Conservation (phyloP, 2,888 invertebrate genomes). For the Idaea biselata region DNA sequence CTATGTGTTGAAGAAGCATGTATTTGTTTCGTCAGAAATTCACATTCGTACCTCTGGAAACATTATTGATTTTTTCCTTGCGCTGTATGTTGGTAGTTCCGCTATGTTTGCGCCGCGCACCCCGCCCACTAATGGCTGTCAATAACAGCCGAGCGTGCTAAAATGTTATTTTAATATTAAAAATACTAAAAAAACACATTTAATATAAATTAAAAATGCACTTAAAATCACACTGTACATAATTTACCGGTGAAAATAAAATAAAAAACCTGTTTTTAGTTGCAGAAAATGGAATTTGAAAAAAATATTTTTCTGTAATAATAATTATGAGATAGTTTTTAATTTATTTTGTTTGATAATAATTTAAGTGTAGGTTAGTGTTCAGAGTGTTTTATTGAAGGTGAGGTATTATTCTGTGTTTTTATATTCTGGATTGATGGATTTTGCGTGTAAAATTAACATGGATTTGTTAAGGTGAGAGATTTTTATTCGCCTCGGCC, state of each 20-base stretch:
- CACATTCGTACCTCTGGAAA: neutral
- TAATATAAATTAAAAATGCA: neutral
- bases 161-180: slow-evolving; percentile 30
- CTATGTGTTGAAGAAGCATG: neutral
- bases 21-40: neutral
- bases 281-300: slow-evolving; percentile 15
- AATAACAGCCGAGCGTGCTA: slow-evolving; percentile 39
- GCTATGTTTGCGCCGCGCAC: slow-evolving; percentile 39
- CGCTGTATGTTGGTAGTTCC: slow-evolving; percentile 45
- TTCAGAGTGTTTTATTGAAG: slow-evolving; percentile 21
- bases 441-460: neutral
- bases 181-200: neutral
- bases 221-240: neutral
- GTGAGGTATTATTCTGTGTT: slow-evolving; percentile 32
- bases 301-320: slow-evolving; percentile 8
- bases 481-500: neutral
- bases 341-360: slow-evolving; percentile 32
- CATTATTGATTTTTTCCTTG: slow-evolving; percentile 34
- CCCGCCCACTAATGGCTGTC: slow-evolving; percentile 69
- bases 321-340: slow-evolving; percentile 18
- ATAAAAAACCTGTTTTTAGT: neutral
- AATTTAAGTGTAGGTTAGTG: slow-evolving; percentile 8
- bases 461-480: neutral
- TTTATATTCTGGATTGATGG: slow-evolving; percentile 8
- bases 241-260: neutral